Evolutionary conservation across 1,140 invertebrate species (phyloP).

Genomic region (Penaeus chinensis): DNA sequence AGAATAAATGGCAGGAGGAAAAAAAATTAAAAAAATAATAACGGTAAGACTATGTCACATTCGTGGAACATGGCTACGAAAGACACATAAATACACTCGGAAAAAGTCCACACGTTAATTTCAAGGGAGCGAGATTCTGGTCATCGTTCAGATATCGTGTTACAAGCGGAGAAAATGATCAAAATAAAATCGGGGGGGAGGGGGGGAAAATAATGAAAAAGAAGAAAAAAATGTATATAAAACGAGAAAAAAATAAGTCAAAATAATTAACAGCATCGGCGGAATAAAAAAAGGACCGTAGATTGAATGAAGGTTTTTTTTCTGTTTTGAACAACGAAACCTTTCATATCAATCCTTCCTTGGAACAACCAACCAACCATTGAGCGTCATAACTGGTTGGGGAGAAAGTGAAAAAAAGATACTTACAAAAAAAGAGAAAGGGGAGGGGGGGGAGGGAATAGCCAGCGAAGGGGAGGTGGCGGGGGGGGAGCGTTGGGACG

Average conservation of each 20-base stretch:
- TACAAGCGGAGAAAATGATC: slow-evolving; percentile 28
- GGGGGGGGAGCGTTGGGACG: neutral
- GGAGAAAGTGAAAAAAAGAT: slow-evolving; percentile 6
- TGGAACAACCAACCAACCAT: slow-evolving; percentile 46
- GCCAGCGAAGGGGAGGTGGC: neutral
- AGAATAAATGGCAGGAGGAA: neutral
- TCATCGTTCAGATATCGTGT: slow-evolving; percentile 27
- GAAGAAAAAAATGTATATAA: slow-evolving; percentile 31
- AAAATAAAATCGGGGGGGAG: neutral
- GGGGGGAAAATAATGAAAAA: slow-evolving; percentile 4
- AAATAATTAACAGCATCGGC: slow-evolving; percentile 14
- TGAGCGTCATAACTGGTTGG: slow-evolving; percentile 1
- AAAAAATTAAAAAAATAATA: slow-evolving; percentile 24
- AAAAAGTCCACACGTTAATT: slow-evolving; percentile 22
- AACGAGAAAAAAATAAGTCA: neutral
- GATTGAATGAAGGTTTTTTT: slow-evolving; percentile 49
- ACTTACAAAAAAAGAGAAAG: neutral
- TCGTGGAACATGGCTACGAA: slow-evolving; percentile 8
- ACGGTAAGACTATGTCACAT: neutral
- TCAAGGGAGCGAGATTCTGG: slow-evolving; percentile 7
- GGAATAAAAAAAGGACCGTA: slow-evolving; percentile 20
- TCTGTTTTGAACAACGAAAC: neutral
- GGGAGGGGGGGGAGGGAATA: neutral
- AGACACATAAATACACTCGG: slow-evolving; percentile 7
- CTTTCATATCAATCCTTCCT: slow-evolving; percentile 35